Evolutionary conservation across 2,113 vertebrate genomes (phyloP), one percentile per base, ranked within the genome.

Genomic region (Calyptommatus sinebrachiatus): DNA sequence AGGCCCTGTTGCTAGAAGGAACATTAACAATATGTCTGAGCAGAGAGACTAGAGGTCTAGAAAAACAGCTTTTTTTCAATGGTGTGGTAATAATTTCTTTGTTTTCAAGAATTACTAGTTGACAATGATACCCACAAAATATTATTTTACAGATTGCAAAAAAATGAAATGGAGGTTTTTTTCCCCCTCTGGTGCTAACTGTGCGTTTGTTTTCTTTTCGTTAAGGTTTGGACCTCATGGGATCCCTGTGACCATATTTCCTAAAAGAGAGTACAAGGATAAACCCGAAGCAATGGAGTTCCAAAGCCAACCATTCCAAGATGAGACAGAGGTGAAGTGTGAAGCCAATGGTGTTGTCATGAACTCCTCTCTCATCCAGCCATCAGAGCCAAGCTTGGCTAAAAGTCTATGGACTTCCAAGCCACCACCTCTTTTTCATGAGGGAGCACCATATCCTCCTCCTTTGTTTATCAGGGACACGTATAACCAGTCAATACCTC

Each of bases 401-500:
- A 92, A 94, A 87, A 95, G 94, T 87, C 92, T 96, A 80, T 97
- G 97, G 97, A 96, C 95, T 91, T 95, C 96, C 76, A 99, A 98
- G 88, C 97, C 96, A 12, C 97, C 97, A 22, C 98, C 98, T 45
- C 94, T 99, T 88, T 99, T 99, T 91, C 97, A 98, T 21, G 97
- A 99, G 87, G 98, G 97, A 88, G 97, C 97, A 0, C 97, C 97
- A 0, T 99, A 99, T 77, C 98, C 98, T 73, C 98, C 98, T 68
- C 98, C 98, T 76, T 95, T 99, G 91, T 98, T 99, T 94, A 98
- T 99, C 97, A 98, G 98, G 96, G 97, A 99, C 97, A 98, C 97
- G 0, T 99, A 99, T 90, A 98, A 98, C 97, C 97, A 99, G 90
- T 96, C 97, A 84, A 97, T 99, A 97, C 98, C 98, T 98, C 98